Percentiles rank a stretch among this genome's conserved stretches.
Evolutionary conservation across 2,888 invertebrate species (phyloP).

Genomic region (Unio pictorum): DNA sequence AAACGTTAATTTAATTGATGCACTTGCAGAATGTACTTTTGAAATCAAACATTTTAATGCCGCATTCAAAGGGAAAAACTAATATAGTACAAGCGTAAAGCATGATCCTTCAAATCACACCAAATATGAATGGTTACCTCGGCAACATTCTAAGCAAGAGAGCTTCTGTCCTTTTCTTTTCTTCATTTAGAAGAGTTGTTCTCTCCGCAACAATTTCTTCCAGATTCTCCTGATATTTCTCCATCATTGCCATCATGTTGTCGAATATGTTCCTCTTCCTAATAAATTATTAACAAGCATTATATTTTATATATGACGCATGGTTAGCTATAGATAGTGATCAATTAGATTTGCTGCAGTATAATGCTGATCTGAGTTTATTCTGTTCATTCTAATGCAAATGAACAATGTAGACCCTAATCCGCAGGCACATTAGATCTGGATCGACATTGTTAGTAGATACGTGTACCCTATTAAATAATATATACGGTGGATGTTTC

Average conservation of each 20-base stretch:
- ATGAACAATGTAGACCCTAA: neutral
- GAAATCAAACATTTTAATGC: neutral
- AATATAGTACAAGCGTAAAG: neutral
- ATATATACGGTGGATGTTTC: no score
- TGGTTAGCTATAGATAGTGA: no score
- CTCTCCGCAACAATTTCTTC: constrained; percentile 94
- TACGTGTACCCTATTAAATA: no score
- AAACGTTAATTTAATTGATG: neutral
- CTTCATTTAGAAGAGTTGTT: constrained; percentile 92
- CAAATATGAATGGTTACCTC: constrained; percentile 41
- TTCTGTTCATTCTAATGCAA: neutral
- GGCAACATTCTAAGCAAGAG: constrained; percentile 76
- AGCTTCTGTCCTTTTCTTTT: constrained; percentile 96
- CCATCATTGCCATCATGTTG: constrained; percentile 99
- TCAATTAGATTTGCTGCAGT: no score
- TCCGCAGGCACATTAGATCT: no score
- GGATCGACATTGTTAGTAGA: no score
- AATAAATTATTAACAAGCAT: constrained; percentile 8
- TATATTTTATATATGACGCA: neutral
- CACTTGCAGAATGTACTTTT: neutral
- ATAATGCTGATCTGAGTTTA: no score
- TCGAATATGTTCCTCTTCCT: constrained; percentile 97
- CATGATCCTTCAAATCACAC: no score
- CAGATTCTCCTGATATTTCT: constrained; percentile 94
- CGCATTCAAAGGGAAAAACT: neutral